Evolutionary conservation across 2,797 vertebrate species (phyloP).

Genomic region (Myotis vivesi): DNA sequence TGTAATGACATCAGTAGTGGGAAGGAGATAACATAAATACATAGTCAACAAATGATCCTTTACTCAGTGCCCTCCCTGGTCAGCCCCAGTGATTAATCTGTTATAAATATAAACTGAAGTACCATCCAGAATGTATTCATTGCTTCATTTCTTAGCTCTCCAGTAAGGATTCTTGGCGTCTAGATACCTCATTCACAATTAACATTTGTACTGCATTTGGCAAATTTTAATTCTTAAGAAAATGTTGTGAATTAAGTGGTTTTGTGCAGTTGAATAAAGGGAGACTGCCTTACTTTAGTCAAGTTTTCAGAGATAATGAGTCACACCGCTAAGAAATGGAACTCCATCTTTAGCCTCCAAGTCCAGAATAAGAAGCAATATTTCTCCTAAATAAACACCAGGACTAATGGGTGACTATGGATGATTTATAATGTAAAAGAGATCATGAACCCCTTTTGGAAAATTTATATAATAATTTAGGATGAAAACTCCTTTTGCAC

Average conservation of each 20-base stretch:
- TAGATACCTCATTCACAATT: background rate
- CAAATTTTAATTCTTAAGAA: slow-evolving; percentile 9
- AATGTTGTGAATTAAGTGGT: background rate
- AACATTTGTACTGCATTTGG: background rate
- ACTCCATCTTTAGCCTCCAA: background rate
- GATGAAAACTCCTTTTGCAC: background rate
- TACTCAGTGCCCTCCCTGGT: background rate
- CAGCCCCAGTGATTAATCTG: background rate
- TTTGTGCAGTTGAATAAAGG: background rate
- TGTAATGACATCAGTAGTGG: no score
- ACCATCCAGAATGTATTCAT: background rate
- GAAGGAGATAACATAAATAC: background rate
- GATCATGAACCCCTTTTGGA: background rate
- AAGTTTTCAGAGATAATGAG: background rate
- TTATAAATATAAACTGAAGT: background rate
- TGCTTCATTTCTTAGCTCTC: background rate
- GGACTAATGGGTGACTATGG: background rate
- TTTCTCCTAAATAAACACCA: slow-evolving; percentile 16
- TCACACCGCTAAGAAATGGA: background rate
- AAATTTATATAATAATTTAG: background rate
- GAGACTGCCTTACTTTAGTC: background rate
- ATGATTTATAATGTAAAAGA: background rate
- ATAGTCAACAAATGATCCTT: background rate
- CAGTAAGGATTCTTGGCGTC: background rate
- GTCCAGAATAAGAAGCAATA: background rate